These are phyloP conservation scores for Pantelozetes paolii DNA, from an alignment of 2,888 invertebrate genomes.

Conservation along the genomic window DNA sequence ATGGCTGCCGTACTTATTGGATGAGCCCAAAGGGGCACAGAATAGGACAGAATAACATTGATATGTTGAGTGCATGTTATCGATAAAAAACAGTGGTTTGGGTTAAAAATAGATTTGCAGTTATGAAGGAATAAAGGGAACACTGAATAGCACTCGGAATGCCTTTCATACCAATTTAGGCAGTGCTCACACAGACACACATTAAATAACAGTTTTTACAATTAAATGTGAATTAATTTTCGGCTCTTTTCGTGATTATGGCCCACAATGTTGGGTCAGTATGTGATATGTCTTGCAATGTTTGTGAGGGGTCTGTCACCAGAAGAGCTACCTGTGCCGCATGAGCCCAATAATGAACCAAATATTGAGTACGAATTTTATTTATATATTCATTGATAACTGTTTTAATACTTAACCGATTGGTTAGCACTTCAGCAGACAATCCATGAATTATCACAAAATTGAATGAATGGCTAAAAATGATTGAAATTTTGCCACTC, in stretches of 20 bases:
- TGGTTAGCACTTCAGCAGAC: no score
- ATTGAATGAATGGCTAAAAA: no score
- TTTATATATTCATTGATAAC: not conserved
- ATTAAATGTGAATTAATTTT: constrained; percentile 24
- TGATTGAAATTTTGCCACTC: no score
- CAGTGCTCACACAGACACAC: constrained; percentile 3
- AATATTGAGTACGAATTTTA: constrained; percentile 5
- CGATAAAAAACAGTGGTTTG: constrained; percentile 29
- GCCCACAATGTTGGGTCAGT: not conserved
- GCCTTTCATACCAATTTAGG: constrained; percentile 31
- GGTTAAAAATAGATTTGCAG: constrained; percentile 25
- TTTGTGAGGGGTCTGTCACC: not conserved
- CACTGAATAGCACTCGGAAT: not conserved
- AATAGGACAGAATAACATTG: not conserved
- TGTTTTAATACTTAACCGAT: not conserved
- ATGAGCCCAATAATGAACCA: constrained; percentile 19
- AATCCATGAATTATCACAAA: no score
- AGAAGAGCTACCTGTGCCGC: not conserved
- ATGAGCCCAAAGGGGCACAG: not conserved
- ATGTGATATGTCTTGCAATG: not conserved
- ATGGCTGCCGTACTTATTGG: not conserved
- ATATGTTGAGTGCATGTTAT: not conserved
- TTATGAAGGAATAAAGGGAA: constrained; percentile 23
- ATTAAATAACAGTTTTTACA: constrained; percentile 25
- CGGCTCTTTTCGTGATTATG: constrained; percentile 2